Percentiles rank a stretch among this genome's conserved stretches.
Evolutionary conservation across 2,888 invertebrate species (phyloP).

Genomic region (Sympetrum striolatum): DNA sequence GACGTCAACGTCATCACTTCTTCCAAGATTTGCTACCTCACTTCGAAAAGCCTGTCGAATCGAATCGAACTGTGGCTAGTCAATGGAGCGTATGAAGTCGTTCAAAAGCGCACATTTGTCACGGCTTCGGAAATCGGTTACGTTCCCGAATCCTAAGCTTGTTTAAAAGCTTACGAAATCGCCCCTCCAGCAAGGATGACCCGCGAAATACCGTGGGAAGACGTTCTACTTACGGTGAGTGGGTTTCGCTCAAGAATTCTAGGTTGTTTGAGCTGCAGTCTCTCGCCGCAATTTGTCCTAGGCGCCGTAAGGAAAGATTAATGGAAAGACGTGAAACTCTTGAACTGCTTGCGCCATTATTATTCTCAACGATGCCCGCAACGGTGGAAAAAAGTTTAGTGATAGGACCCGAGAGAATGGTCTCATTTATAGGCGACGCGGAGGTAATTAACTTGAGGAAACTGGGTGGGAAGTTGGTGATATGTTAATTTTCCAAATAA

Average conservation of each 20-base stretch:
- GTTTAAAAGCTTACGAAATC: too few relatives aligned
- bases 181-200: too few relatives aligned
- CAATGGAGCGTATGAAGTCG: too few relatives aligned
- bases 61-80: too few relatives aligned
- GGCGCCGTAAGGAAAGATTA: not conserved
- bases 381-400: not conserved
- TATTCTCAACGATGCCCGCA: not conserved
- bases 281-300: not conserved
- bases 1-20: too few relatives aligned
- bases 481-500: not conserved
- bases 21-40: too few relatives aligned
- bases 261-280: not conserved
- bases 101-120: too few relatives aligned
- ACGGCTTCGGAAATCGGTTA: too few relatives aligned
- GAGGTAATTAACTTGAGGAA: not conserved
- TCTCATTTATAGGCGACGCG: not conserved
- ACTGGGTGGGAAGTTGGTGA: not conserved
- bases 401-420: not conserved
- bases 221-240: not conserved
- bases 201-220: not conserved
- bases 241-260: not conserved
- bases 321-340: not conserved
- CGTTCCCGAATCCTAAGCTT: too few relatives aligned
- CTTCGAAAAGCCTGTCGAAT: too few relatives aligned
- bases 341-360: not conserved